These are phyloP conservation scores for Amphimallon solstitiale DNA, from an alignment of 2,888 invertebrate species.

Conservation along the genomic window DNA sequence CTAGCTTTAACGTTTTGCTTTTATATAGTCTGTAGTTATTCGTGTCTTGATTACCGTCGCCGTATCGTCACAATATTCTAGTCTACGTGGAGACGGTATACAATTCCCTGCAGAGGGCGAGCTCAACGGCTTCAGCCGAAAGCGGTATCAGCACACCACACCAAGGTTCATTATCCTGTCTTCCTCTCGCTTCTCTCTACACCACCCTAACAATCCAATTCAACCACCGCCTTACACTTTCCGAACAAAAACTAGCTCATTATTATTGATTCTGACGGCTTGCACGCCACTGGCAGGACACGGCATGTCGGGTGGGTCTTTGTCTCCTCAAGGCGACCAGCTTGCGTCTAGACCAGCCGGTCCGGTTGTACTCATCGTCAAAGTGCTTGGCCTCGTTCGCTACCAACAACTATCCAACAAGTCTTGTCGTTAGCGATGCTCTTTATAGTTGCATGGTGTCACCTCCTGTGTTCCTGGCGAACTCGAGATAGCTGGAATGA, in stretches of 20 bases:
- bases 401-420: conserved; percentile 18
- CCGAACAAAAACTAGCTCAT: conserved; percentile 5
- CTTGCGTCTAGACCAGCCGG: conserved; percentile 37
- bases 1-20: no score
- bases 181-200: not conserved
- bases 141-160: no score
- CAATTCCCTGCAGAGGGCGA: no score
- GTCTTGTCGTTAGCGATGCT: not conserved
- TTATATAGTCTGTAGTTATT: no score
- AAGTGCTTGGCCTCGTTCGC: conserved; percentile 3
- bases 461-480: no score
- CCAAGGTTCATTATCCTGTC: no score
- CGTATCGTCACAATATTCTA: no score
- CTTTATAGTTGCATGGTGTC: not conserved
- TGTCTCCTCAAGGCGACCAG: conserved; percentile 42
- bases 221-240: not conserved
- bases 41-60: no score
- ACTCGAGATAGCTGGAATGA: no score
- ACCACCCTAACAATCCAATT: not conserved
- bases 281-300: conserved; percentile 49
- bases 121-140: no score
- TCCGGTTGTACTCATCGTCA: conserved; percentile 29
- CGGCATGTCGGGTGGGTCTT: conserved; percentile 49
- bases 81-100: no score
- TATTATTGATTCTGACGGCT: conserved; percentile 47